Base-by-base conservation (phyloP, 2,888 invertebrate species). In the Fissipunctia ypsillon region DNA sequence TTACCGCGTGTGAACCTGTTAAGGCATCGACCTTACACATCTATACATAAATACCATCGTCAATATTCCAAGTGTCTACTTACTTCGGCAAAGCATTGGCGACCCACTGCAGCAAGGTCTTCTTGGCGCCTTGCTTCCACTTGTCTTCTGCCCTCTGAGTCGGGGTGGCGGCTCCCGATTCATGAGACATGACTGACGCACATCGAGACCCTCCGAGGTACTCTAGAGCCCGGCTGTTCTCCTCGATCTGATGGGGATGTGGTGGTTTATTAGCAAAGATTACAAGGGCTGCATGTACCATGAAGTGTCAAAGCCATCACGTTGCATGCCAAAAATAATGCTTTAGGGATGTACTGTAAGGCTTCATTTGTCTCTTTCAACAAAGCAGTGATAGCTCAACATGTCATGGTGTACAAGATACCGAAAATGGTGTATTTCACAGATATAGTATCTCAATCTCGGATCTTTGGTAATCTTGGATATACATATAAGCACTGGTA, bases 101-200 rank as follows among this genome's bases (percentile, higher is more conserved):
- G 78, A 99, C 99, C 99, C 99, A 99, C 89, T 98, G 98, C 78
- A 99, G 96, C 80, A 99, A 96, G 38, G 99, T 99, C 94, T 99
- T 99, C 92, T 98, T 97, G 73, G 99, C 99, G 64, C 99, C 98
- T 92, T 98, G 98, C 92, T 98, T 98, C 98, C 98, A 98, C 90
- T 96, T 81, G 95, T 97, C 97, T 61, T 97, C 97, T 0, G 97
- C 95, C 14, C 95, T 88, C 78, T 95, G 95, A 28, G 96, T 95
- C 57, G 96, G 97, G 67, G 97, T 97, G 64, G 97, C 97, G 75
- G 98, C 97, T 80, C 98, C 97, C 80, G 98, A 98, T 93, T 98
- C 98, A 91, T 98, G 96, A 76, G 98, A 98, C 96, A 98, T 98
- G 81, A 98, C 98, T 83, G 98, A 98, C 85, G 98, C 98, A 91